Percentiles rank a stretch among this genome's conserved stretches.
Conservation (phyloP, 2,113 vertebrate species). For the Callopanchax toddi region DNA sequence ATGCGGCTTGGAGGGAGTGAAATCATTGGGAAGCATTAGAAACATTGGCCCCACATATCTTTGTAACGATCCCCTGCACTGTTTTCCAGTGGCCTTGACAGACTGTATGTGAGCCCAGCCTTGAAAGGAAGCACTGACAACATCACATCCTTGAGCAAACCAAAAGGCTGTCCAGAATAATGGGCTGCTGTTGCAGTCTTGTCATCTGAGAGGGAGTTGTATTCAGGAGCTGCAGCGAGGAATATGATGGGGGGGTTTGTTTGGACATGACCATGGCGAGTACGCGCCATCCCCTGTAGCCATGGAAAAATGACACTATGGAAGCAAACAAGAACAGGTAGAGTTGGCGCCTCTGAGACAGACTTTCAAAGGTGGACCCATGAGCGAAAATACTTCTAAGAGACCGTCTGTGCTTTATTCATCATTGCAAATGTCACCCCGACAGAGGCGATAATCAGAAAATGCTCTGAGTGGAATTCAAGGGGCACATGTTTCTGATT, state of each 20-base stretch:
- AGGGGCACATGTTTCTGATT: conserved; percentile 71
- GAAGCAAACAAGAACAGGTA: conserved; percentile 52
- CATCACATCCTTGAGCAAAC: conserved; percentile 67
- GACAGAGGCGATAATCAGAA: conserved; percentile 47
- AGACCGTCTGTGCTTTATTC: conserved; percentile 38
- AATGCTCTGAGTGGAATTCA: conserved; percentile 55
- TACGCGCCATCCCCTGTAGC: conserved; percentile 49
- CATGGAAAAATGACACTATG: conserved; percentile 66
- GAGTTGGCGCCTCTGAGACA: conserved; percentile 9
- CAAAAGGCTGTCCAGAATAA: conserved; percentile 62
- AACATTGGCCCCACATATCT: conserved; percentile 39
- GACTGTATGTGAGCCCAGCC: conserved; percentile 50
- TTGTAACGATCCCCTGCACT: conserved; percentile 58
- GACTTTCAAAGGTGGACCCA: conserved; percentile 9
- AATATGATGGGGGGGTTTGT: conserved; percentile 60
- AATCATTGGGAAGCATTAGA: conserved; percentile 22
- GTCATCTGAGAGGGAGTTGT: conserved; percentile 67
- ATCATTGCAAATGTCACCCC: conserved; percentile 22
- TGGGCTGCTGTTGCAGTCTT: conserved; percentile 61
- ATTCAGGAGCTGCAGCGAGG: conserved; percentile 34
- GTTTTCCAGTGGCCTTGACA: conserved; percentile 67
- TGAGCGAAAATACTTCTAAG: conserved; percentile 27
- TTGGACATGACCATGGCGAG: conserved; percentile 68
- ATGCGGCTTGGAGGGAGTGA: conserved; percentile 6
- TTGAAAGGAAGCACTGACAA: conserved; percentile 74